Evolutionary conservation across 2,888 invertebrate genomes (phyloP).

Genomic region (Dicycla oo): DNA sequence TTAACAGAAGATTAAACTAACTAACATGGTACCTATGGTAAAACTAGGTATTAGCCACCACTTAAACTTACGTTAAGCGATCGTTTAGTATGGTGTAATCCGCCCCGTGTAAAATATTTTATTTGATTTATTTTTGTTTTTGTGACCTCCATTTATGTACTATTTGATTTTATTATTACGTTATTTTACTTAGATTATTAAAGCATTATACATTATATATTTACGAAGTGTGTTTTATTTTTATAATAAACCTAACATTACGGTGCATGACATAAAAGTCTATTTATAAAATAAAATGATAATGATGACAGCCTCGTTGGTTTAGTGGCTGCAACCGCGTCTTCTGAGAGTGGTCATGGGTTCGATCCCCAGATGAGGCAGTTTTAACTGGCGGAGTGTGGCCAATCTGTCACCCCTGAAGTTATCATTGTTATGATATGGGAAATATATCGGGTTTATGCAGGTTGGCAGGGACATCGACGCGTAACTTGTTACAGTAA

Average conservation of each 20-base stretch:
- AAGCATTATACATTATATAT: slow-evolving; percentile 78
- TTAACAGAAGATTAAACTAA: no score
- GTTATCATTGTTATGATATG: background rate
- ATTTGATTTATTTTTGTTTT: slow-evolving; percentile 62
- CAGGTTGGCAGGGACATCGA: no score
- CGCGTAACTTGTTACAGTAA: no score
- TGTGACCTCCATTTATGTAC: slow-evolving; percentile 74
- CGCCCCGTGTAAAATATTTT: slow-evolving; percentile 62
- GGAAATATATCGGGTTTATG: background rate
- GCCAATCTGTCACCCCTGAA: background rate
- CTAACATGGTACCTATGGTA: no score
- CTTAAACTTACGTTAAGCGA: slow-evolving; percentile 24
- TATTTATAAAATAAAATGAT: slow-evolving; percentile 1
- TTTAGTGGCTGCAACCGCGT: no score
- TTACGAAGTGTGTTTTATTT: slow-evolving; percentile 70
- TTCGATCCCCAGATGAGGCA: background rate
- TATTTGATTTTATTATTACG: slow-evolving; percentile 80
- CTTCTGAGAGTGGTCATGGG: no score
- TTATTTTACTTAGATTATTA: slow-evolving; percentile 79
- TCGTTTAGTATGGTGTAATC: slow-evolving; percentile 52
- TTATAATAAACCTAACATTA: background rate
- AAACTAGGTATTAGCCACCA: no score
- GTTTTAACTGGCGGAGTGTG: background rate
- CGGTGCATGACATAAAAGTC: background rate
- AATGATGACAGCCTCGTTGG: background rate